Evolutionary conservation across 2,888 invertebrate genomes (phyloP), one percentile per base, ranked within the genome.

Genomic region (Gibbula magus): DNA sequence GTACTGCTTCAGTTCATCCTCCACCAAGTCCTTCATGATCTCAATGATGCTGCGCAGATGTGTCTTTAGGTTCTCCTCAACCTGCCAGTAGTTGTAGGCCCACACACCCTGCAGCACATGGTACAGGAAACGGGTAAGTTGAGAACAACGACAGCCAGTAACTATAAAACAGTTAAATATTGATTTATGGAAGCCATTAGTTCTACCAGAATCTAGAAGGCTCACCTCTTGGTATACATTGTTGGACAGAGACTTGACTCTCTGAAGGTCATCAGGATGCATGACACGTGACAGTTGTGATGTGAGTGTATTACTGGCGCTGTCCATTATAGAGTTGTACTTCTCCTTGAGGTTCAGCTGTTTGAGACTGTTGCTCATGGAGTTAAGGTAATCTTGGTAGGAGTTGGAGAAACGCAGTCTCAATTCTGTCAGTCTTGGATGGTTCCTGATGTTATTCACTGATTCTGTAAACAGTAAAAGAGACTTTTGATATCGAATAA

Each of bases 31-130:
- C 53, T 83, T 73, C 2, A 84, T 22, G 16, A 83, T 76, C 3
- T 79, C 70, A 16, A 79, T 45, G 22, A 88, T 20, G 70, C 67
- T 81, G 13, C 83, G 77, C 25, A 86, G 18, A 18, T 85, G 66
- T 5, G 84, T 77, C 67, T 78, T 81, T 3, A 86, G 78, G 25
- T 85, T 84, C 35, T 86, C 82, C 45, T 89, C 86, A 51, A 89
- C 82, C 39, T 88, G 81, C 83, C 87, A 86, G 83, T 88, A 88
- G 35, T 86, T 82, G 82, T 86, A 88, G 7, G 87, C 79, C 86
- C 87, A 87, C 52, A 82, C 75, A 13, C 84, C 86, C 90, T 91
- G 81, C 8, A 81, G 73, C 66, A 61, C 51, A 45, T n/a, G 18
- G 73, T 77, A 39, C 54, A 75, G 18, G 25, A 61, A 22, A 32